Percentiles rank a stretch among this genome's conserved stretches.
phyloP scores from a whole-genome alignment of 1,140 invertebrate species.

The Drosophila kikkawai region DNA sequence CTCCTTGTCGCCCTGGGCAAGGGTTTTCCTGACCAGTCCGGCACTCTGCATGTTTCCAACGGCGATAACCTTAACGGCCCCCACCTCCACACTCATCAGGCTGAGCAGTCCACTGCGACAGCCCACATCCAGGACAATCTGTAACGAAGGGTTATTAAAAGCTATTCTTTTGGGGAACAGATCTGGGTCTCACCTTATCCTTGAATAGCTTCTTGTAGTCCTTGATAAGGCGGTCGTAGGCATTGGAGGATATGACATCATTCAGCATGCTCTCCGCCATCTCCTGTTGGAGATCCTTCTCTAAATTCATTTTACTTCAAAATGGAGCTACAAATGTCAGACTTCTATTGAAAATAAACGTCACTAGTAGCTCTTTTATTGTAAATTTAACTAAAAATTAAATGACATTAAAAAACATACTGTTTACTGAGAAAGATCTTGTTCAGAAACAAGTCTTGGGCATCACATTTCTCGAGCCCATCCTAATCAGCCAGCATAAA shows the following conservation, averaged over 20 bases:
- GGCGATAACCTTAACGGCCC: slow-evolving; percentile 52
- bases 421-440: too few species aligned
- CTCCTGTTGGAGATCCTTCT: slow-evolving; percentile 1
- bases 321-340: background rate
- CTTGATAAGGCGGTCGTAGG: slow-evolving; percentile 31
- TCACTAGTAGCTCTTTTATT: too few species aligned
- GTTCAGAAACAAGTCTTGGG: background rate
- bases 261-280: slow-evolving; percentile 30
- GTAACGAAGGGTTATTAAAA: background rate
- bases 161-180: background rate
- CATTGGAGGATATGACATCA: slow-evolving; percentile 26
- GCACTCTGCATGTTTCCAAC: slow-evolving; percentile 43
- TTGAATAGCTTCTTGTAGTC: slow-evolving; percentile 30
- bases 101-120: slow-evolving; percentile 63
- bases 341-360: background rate
- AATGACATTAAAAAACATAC: background rate
- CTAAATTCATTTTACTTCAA: slow-evolving; percentile 13
- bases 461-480: slow-evolving; percentile 10
- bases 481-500: slow-evolving; percentile 61
- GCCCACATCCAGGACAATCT: slow-evolving; percentile 66
- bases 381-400: background rate
- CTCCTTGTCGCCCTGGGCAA: slow-evolving; percentile 24
- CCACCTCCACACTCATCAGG: slow-evolving; percentile 36
- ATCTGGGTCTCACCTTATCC: slow-evolving; percentile 35
- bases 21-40: slow-evolving; percentile 1